Evolutionary conservation across 2,797 vertebrate genomes (phyloP).

Genomic region (Neomorphus geoffroyi): DNA sequence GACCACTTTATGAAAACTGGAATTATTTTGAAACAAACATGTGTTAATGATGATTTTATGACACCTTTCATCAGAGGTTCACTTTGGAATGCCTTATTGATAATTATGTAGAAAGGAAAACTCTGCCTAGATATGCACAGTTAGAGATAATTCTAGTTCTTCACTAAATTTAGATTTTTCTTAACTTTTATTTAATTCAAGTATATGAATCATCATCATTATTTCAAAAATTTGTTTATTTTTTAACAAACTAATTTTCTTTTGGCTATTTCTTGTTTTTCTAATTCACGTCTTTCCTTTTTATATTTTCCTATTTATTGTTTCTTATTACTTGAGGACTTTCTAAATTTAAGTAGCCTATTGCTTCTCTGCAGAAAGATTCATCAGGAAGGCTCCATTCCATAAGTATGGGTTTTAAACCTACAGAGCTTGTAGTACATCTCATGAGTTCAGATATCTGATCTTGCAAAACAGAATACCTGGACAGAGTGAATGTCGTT

Average conservation of each 20-base stretch:
- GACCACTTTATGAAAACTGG: slow-evolving; percentile 11
- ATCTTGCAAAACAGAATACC: neutral
- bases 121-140: neutral
- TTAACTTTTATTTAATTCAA: neutral
- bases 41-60: slow-evolving; percentile 27
- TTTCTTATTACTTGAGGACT: neutral
- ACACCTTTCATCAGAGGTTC: neutral
- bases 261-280: neutral
- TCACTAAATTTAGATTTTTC: neutral
- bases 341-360: neutral
- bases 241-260: neutral
- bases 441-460: neutral
- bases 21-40: neutral
- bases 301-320: neutral
- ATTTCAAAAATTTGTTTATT: neutral
- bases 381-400: neutral
- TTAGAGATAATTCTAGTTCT: neutral
- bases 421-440: neutral
- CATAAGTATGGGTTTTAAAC: neutral
- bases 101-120: neutral
- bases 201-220: neutral
- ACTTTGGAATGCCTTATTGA: neutral
- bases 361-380: neutral
- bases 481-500: neutral
- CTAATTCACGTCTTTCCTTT: neutral